A percentile compares a stretch with the other conserved stretches of the same genome.
These are phyloP conservation scores for Noctua janthe DNA, from an alignment of 2,888 invertebrate genomes.

Conservation along the genomic window DNA sequence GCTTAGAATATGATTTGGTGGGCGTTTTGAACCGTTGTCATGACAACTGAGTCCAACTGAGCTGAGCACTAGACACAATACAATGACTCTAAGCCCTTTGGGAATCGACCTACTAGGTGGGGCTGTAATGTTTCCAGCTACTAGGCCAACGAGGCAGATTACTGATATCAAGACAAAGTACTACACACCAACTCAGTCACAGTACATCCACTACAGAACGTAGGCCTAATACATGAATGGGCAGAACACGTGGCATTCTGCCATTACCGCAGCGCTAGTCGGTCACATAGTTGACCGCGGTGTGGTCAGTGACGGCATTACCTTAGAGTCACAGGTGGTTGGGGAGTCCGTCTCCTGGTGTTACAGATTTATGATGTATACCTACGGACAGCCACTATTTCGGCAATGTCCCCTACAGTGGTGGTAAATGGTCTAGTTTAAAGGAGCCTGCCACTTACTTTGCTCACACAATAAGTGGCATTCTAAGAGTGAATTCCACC, in stretches of 20 bases:
- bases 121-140: neutral
- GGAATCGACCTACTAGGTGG: neutral
- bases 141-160: neutral
- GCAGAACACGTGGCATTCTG: constrained; percentile 31
- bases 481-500: neutral
- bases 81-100: neutral
- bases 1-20: too few species aligned
- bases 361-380: neutral
- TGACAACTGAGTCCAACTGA: neutral
- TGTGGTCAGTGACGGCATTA: constrained; percentile 22
- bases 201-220: neutral
- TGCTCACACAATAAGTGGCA: neutral
- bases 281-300: constrained; percentile 25
- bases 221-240: neutral
- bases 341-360: neutral
- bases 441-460: neutral
- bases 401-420: neutral
- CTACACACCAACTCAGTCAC: neutral
- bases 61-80: neutral
- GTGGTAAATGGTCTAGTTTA: neutral
- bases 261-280: constrained; percentile 34
- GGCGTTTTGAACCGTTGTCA: neutral
- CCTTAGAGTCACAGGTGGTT: constrained; percentile 39
- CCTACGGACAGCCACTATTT: neutral
- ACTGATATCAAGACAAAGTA: neutral